Evolutionary conservation across 2,113 vertebrate genomes (phyloP), one percentile per base, ranked within the genome.

Genomic region (Herpailurus yagouaroundi): DNA sequence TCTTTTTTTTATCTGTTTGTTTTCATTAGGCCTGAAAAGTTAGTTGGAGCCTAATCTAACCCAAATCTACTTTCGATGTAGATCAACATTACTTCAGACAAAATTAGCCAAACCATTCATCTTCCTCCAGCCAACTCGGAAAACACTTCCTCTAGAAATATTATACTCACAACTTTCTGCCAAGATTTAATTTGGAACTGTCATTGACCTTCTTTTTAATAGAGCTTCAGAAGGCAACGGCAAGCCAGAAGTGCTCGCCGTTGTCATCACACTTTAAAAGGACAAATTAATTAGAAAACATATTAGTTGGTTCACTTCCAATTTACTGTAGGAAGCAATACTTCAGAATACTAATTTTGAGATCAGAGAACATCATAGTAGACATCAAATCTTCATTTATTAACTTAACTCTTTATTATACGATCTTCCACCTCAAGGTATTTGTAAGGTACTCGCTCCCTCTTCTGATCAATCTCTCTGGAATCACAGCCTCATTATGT

Each of bases 251-350:
- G 90, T 0, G 48, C 8, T 95, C 68, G 5, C 12, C 95, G 68
- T 96, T 96, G 82, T 95, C 60, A 76, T 89, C 29, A 0, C 14
- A 84, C 79, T 94, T 97, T 68, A 96, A 98, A 98, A 97, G 64
- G 66, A 94, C 29, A 97, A 98, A 94, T 97, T 97, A 97, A 97
- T 98, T 98, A 97, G 88, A 96, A 98, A 98, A 60, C 45, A 94
- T 91, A 91, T 93, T 13, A 13, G 6, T 97, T 97, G 25, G 66
- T 97, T 92, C 66, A 80, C 55, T 95, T 97, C 69, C 89, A 95
- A 0, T 97, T 98, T 92, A 66, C 76, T 94, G 48, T 33, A 97
- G 68, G 79, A 97, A 95, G 38, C 31, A 94, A 31, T 88, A 95
- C 77, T 95, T 93, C 77, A 96, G 93, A 97, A 97, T 96, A 73